phyloP scores from a whole-genome alignment of 92 coral and sea anemone species.

The Paramuricea clavata region DNA sequence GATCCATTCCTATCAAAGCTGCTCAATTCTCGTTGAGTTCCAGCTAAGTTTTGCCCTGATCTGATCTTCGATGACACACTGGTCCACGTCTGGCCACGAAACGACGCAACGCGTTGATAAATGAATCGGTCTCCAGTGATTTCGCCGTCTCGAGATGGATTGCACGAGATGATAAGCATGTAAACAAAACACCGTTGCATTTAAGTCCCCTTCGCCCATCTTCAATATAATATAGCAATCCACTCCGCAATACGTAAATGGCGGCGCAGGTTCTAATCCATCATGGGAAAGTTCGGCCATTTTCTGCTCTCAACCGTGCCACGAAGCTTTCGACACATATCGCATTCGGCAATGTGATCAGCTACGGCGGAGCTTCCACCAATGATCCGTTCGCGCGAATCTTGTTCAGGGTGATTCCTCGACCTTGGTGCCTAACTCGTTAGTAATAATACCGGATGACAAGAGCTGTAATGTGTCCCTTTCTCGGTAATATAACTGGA shows the following conservation, averaged over 20 bases:
- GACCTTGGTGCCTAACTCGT: slow-evolving; percentile 56
- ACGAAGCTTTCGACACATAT: slow-evolving; percentile 62
- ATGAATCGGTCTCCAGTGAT: slow-evolving; percentile 62
- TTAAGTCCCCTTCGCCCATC: slow-evolving; percentile 69
- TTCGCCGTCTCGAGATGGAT: slow-evolving; percentile 62
- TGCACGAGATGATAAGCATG: slow-evolving; percentile 68
- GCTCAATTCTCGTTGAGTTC: background rate
- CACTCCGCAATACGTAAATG: slow-evolving; percentile 64
- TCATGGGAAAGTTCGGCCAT: slow-evolving; percentile 71
- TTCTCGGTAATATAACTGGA: background rate
- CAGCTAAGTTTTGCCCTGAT: slow-evolving; percentile 35
- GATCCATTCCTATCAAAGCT: background rate
- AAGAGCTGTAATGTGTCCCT: background rate
- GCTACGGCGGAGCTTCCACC: slow-evolving; percentile 67
- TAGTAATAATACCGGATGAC: slow-evolving; percentile 57
- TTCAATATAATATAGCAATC: slow-evolving; percentile 71
- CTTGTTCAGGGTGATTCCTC: slow-evolving; percentile 71
- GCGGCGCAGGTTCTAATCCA: slow-evolving; percentile 57
- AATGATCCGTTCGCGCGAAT: slow-evolving; percentile 66
- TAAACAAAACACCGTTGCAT: slow-evolving; percentile 72
- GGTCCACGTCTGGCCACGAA: slow-evolving; percentile 65
- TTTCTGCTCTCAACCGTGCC: slow-evolving; percentile 54
- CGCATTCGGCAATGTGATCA: slow-evolving; percentile 36
- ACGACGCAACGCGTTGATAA: slow-evolving; percentile 60
- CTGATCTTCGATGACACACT: slow-evolving; percentile 13